Evolutionary conservation across 2,888 invertebrate species (phyloP).

Genomic region (Cheiracanthium punctorium): DNA sequence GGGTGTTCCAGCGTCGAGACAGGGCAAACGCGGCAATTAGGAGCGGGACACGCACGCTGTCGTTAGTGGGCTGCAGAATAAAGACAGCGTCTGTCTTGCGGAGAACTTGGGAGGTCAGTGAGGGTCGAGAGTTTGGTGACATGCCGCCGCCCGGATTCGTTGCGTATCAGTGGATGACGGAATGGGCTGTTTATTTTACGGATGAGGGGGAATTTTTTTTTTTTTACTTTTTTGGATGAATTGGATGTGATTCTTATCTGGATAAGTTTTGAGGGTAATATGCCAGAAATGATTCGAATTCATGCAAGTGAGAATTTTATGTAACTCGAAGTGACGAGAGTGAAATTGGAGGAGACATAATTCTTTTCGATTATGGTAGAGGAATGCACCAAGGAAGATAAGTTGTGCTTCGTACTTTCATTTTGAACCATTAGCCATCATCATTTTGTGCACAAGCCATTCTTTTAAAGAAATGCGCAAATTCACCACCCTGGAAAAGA

Average conservation of each 20-base stretch:
- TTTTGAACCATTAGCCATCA: too few relatives aligned
- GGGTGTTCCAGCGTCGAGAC: neutral
- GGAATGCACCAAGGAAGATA: too few relatives aligned
- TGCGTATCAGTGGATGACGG: neutral
- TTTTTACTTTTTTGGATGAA: too few relatives aligned
- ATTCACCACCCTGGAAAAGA: too few relatives aligned
- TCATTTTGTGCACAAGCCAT: too few relatives aligned
- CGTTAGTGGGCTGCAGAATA: neutral
- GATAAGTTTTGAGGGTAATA: neutral
- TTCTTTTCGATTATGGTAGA: too few relatives aligned
- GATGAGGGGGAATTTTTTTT: neutral
- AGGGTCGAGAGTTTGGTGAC: neutral
- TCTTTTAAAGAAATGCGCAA: too few relatives aligned
- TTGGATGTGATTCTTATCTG: neutral
- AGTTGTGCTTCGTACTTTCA: too few relatives aligned
- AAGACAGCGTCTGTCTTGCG: neutral
- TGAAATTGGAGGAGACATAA: too few relatives aligned
- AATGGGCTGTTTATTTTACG: neutral
- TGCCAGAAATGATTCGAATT: neutral
- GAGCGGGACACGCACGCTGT: neutral
- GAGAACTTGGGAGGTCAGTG: neutral
- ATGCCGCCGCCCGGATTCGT: too few relatives aligned
- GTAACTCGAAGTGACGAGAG: too few relatives aligned
- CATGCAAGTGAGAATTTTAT: too few relatives aligned
- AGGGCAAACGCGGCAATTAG: neutral